Conservation (phyloP, 2,113 vertebrate genomes). For the Pelecanus crispus region DNA sequence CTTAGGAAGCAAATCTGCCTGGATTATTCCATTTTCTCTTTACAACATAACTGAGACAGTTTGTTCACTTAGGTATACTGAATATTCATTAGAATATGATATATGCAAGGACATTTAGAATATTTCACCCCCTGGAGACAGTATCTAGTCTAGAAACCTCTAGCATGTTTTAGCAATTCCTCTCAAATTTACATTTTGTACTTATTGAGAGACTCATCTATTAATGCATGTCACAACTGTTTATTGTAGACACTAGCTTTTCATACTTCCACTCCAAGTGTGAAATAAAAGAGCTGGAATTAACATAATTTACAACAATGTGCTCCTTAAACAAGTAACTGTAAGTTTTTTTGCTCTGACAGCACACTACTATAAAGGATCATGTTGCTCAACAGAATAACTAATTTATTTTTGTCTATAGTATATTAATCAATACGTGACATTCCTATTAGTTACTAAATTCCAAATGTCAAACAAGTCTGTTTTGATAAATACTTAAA, state of each 20-base stretch:
- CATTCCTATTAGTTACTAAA: not conserved
- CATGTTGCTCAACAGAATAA: not conserved
- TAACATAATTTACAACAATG: not conserved
- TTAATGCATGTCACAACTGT: not conserved
- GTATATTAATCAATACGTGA: not conserved
- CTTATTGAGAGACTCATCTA: not conserved
- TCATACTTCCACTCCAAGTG: not conserved
- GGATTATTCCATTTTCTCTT: not conserved
- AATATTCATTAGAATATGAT: constrained; percentile 4
- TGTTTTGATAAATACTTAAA: not conserved
- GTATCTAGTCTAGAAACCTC: not conserved
- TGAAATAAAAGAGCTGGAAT: not conserved
- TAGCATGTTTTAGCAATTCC: not conserved
- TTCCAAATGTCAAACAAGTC: not conserved
- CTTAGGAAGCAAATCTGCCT: not conserved
- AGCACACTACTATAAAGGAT: not conserved
- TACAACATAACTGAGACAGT: not conserved
- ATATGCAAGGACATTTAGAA: not conserved
- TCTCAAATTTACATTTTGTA: not conserved
- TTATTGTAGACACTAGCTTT: not conserved
- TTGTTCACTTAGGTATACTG: not conserved
- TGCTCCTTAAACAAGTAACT: not conserved
- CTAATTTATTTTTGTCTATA: not conserved
- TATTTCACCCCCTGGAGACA: not conserved
- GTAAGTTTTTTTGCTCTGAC: not conserved